Evolutionary conservation across 2,888 invertebrate genomes (phyloP).

Genomic region (Rhagium mordax): DNA sequence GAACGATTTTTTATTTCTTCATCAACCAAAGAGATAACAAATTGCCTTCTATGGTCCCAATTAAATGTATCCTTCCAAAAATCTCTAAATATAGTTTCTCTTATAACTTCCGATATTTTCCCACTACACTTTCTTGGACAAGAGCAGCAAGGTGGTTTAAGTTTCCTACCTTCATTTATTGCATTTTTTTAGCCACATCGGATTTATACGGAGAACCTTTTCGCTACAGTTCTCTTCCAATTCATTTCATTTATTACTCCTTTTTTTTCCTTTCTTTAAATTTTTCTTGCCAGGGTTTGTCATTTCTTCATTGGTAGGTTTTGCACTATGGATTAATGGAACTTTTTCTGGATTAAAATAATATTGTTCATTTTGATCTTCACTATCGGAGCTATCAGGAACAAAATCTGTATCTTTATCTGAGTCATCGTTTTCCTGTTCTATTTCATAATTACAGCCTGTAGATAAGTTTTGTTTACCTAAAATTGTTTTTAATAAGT

Average conservation of each 20-base stretch:
- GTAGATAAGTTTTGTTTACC: neutral
- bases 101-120: constrained; percentile 15
- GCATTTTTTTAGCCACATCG: neutral
- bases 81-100: constrained; percentile 19
- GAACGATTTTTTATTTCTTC: neutral
- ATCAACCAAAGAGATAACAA: neutral
- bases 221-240: neutral
- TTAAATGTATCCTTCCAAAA: constrained; percentile 17
- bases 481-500: neutral
- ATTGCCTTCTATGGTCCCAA: constrained; percentile 20
- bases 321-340: neutral
- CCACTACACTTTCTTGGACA: neutral
- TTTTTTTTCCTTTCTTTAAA: neutral
- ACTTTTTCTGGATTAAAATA: neutral
- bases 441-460: neutral
- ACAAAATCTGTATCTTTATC: neutral
- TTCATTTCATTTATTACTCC: neutral
- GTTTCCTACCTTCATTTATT: neutral
- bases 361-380: neutral
- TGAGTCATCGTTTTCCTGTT: neutral
- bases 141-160: neutral
- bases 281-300: neutral
- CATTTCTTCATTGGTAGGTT: neutral
- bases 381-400: neutral
- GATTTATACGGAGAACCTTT: neutral